A percentile compares a stretch with the other conserved stretches of the same genome.
Conservation (phyloP, 1,140 invertebrate genomes). For the Zaprionus taronus region DNA sequence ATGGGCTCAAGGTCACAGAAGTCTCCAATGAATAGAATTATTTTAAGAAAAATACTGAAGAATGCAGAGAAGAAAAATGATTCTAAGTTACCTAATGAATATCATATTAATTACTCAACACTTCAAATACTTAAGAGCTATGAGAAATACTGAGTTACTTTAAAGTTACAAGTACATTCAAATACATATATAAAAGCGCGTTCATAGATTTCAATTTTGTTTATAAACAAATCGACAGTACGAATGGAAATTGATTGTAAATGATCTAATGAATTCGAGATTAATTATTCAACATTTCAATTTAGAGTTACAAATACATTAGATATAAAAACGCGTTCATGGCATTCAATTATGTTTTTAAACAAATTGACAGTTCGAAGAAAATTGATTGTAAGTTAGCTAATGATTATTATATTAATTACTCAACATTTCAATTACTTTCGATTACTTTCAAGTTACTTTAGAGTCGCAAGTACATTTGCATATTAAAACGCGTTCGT, state of each 20-base stretch:
- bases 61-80: not conserved
- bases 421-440: not conserved
- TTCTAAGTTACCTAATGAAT: not conserved
- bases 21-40: not conserved
- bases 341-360: no score
- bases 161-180: not conserved
- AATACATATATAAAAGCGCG: not conserved
- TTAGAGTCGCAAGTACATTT: not conserved
- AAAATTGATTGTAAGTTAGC: not conserved
- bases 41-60: not conserved
- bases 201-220: not conserved
- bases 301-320: no score
- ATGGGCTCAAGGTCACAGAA: not conserved
- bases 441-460: not conserved
- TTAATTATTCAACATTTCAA: not conserved
- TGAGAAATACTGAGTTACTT: not conserved
- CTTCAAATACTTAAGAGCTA: not conserved
- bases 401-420: not conserved
- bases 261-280: not conserved
- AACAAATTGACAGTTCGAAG: not conserved
- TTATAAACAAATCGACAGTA: no score
- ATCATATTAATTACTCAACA: not conserved
- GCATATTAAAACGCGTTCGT: not conserved
- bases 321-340: no score
- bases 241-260: not conserved